Conservation (phyloP, 2,113 vertebrate species). For the Psammodynastes pulverulentus region DNA sequence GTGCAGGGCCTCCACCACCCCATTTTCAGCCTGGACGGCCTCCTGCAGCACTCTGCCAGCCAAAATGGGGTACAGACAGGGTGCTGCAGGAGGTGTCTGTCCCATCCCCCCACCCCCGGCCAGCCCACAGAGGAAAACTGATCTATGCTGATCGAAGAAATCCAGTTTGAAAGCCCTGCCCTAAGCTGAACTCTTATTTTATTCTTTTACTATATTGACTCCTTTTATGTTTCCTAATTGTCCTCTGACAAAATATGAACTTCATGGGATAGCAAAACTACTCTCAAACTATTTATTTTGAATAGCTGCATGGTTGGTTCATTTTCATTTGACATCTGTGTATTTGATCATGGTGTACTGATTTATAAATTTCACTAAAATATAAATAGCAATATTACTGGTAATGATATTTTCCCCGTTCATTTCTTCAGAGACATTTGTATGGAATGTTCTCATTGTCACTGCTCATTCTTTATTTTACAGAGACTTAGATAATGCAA, state of each 20-base stretch:
- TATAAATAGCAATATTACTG: not conserved
- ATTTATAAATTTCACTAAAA: not conserved
- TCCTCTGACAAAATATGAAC: not conserved
- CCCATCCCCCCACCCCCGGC: too few species aligned
- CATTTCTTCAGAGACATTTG: not conserved
- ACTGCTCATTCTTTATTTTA: not conserved
- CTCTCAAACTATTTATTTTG: not conserved
- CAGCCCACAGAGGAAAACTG: too few species aligned
- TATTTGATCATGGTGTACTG: not conserved
- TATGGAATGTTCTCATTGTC: not conserved
- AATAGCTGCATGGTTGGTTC: not conserved
- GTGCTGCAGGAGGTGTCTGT: too few species aligned
- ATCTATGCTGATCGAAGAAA: too few species aligned
- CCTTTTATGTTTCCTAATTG: constrained; percentile 12
- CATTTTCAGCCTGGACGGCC: too few species aligned
- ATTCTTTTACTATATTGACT: not conserved
- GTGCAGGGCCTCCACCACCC: too few species aligned
- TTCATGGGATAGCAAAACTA: not conserved
- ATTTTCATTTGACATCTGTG: not conserved
- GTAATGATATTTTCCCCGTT: not conserved
- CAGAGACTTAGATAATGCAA: not conserved
- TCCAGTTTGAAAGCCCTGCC: too few species aligned
- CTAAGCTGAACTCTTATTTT: not conserved
- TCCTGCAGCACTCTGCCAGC: too few species aligned
- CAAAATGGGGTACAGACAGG: too few species aligned